phyloP scores from a whole-genome alignment of 2,113 vertebrate genomes.

The Mionectes macconnelli region DNA sequence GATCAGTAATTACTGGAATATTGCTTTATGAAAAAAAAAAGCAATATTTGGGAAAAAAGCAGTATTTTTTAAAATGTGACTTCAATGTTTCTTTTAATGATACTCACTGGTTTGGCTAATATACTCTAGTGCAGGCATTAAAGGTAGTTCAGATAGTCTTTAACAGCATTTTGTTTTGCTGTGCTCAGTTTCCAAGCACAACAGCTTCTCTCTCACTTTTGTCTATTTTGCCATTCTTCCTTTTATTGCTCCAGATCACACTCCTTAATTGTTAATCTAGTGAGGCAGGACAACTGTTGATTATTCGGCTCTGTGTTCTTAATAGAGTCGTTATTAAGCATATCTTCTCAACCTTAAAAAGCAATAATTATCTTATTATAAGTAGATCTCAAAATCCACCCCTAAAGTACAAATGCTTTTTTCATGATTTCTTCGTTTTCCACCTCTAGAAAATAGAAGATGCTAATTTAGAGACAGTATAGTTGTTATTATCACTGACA shows the following conservation, averaged over 20 bases:
- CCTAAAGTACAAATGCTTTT: background rate
- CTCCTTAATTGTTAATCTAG: background rate
- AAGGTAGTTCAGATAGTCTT: background rate
- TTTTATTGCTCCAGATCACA: background rate
- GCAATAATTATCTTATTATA: slow-evolving; percentile 20
- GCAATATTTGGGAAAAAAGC: background rate
- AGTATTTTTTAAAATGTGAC: background rate
- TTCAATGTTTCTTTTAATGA: background rate
- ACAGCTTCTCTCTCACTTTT: background rate
- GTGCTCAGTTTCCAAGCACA: background rate
- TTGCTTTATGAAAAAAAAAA: background rate
- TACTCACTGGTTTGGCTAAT: background rate
- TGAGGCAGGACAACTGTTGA: background rate
- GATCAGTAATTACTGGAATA: background rate
- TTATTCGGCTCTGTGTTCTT: slow-evolving; percentile 28
- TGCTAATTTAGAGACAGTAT: background rate
- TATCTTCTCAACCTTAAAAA: slow-evolving; percentile 24
- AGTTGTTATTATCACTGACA: background rate
- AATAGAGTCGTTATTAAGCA: background rate
- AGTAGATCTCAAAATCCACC: background rate
- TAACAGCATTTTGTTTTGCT: background rate
- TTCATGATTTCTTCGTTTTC: background rate
- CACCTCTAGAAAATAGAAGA: background rate
- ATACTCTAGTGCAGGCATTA: background rate
- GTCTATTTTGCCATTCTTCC: background rate